Conservation (phyloP, 2,888 invertebrate species). For the Nudaria mundana region DNA sequence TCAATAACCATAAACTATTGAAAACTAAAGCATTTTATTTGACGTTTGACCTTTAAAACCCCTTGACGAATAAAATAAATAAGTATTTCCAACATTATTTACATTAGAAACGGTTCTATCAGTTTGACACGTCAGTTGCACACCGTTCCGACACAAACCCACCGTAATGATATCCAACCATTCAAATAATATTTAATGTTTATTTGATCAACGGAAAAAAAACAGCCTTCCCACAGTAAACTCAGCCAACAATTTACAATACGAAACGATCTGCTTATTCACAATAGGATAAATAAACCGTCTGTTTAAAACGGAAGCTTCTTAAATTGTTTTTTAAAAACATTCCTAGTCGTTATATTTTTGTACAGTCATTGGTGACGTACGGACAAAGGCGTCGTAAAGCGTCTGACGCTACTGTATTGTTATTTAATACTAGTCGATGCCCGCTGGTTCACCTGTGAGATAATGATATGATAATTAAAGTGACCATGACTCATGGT, state of each 20-base stretch:
- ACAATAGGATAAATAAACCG: slow-evolving; percentile 71
- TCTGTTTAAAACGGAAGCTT: slow-evolving; percentile 68
- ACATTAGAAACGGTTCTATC: slow-evolving; percentile 29
- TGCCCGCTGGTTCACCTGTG: no score
- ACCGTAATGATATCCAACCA: slow-evolving; percentile 28
- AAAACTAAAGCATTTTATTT: not conserved
- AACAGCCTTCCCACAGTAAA: slow-evolving; percentile 31
- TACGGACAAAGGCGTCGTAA: slow-evolving; percentile 45
- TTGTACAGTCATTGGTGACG: slow-evolving; percentile 50
- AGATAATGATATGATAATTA: no score
- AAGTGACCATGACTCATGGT: no score
- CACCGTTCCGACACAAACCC: slow-evolving; percentile 30
- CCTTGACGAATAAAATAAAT: slow-evolving; percentile 22
- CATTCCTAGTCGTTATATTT: slow-evolving; percentile 61
- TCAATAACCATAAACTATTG: no score
- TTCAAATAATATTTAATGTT: slow-evolving; percentile 36
- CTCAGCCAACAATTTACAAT: slow-evolving; percentile 59
- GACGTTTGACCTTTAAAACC: not conserved
- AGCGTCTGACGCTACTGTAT: slow-evolving; percentile 37
- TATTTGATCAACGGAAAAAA: slow-evolving; percentile 36
- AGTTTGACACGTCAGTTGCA: slow-evolving; percentile 36
- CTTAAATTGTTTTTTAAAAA: slow-evolving; percentile 77
- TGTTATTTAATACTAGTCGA: no score
- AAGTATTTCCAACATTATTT: slow-evolving; percentile 21
- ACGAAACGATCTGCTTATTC: slow-evolving; percentile 62